phyloP scores from a whole-genome alignment of 1,140 invertebrate genomes.

The Ceratina australensis region DNA sequence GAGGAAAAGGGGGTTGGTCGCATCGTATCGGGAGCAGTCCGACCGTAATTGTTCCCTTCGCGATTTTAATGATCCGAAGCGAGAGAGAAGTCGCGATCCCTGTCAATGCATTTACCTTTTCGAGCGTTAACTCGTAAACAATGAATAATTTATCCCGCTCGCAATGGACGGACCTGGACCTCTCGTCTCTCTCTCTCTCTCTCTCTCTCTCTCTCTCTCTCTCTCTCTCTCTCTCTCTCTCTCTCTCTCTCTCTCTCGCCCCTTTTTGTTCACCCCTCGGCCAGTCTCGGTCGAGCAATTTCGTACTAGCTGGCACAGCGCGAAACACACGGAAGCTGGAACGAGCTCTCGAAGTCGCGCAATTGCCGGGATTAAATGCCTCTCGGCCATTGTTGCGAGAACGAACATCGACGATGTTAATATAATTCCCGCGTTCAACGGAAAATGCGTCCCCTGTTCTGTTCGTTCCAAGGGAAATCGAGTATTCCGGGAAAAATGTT shows the following conservation, averaged over 20 bases:
- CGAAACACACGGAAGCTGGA: conserved; percentile 38
- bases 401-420: conserved; percentile 39
- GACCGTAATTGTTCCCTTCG: conserved; percentile 39
- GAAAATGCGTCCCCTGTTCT: background rate
- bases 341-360: conserved; percentile 46
- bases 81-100: conserved; percentile 35
- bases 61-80: conserved; percentile 47
- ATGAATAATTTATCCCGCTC: conserved; percentile 49
- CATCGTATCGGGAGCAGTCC: background rate
- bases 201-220: background rate
- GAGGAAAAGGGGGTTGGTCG: background rate
- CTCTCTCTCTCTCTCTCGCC: background rate
- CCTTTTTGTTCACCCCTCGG: conserved; percentile 22
- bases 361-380: conserved; percentile 48
- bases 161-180: conserved; percentile 26
- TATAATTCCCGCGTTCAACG: conserved; percentile 24
- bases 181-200: background rate
- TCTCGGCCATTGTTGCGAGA: conserved; percentile 32
- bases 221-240: background rate
- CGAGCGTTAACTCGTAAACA: conserved; percentile 44
- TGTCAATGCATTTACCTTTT: conserved; percentile 47
- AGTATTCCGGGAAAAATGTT: conserved; percentile 25
- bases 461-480: conserved; percentile 22
- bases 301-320: background rate
- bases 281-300: conserved; percentile 31